Evolutionary conservation across 2,888 invertebrate species (phyloP), one percentile per base, ranked within the genome.

Genomic region (Ptilodon capucinus): DNA sequence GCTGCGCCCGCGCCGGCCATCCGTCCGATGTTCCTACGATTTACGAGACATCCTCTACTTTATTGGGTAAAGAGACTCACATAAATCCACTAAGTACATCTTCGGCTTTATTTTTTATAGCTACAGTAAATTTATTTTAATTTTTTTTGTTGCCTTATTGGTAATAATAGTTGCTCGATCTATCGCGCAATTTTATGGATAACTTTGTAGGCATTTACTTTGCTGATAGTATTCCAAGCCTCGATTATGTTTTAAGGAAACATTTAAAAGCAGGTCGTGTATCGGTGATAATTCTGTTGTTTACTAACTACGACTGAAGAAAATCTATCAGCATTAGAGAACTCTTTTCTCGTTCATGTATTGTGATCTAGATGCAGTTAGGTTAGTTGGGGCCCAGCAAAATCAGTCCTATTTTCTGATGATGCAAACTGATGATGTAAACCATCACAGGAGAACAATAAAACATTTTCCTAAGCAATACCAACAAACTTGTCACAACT

Each of bases 21-120:
- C 83, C 82, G 77, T 79, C 82, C 81, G 69, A 64, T 76, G 74
- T 74, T 68, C 68, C 69, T 51, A 72, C 80, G 79, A 88, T 89
- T 89, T 89, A 90, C 84, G 87, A 86, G 81, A 78, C 86, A 74
- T 79, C 79, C 79, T 76, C 78, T 87, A 83, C 84, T 88, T 89
- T 88, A 89, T 89, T 86, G 84, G 80, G 74, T 76, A 80, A 80
- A 84, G 76, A 77, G 74, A 83, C 82, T 84, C 85, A 75, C 85
- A 88, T 89, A 89, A 89, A 89, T 89, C 77, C 73, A 76, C 76
- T 75, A 74, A 75, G 64, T 72, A 75, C 75, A 74, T 73, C 76
- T 69, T 54, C 54, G 62, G 67, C 71, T 77, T 74, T 76, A 70
- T 79, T 79, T 82, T 82, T 83, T 78, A 77, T 76, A 73, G 68